Percentiles rank a stretch among this genome's conserved stretches.
These are phyloP conservation scores for Siniperca scherzeri DNA, from an alignment of 2,797 vertebrate genomes.

Conservation along the genomic window DNA sequence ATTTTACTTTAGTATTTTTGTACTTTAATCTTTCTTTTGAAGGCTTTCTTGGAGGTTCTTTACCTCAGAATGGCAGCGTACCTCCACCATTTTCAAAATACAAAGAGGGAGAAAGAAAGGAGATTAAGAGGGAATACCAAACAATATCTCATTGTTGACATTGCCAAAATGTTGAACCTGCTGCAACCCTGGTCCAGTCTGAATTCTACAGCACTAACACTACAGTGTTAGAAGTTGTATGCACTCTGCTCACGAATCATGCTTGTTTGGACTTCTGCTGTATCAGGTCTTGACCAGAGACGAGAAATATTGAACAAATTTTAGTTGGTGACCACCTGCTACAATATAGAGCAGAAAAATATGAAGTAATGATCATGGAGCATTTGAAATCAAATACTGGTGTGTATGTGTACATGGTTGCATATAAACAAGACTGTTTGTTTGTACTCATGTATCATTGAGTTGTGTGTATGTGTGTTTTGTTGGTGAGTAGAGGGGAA, in stretches of 20 bases:
- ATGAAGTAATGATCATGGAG: background rate
- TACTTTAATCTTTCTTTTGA: background rate
- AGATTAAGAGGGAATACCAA: conserved; percentile 10
- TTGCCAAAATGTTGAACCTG: background rate
- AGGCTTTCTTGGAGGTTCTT: background rate
- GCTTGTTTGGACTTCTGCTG: conserved; percentile 6
- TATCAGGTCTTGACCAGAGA: background rate
- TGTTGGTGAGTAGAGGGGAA: conserved; percentile 36
- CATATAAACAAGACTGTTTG: background rate
- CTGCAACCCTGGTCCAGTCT: background rate
- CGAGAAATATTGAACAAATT: background rate
- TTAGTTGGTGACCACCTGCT: background rate
- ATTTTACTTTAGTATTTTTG: background rate
- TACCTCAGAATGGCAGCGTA: background rate
- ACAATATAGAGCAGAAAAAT: conserved; percentile 4
- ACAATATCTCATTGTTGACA: conserved; percentile 15
- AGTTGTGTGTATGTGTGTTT: conserved; percentile 23
- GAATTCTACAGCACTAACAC: background rate
- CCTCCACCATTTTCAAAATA: conserved; percentile 6
- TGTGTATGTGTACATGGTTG: conserved; percentile 1
- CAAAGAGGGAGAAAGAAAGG: background rate
- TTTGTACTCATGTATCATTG: conserved; percentile 2
- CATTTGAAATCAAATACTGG: conserved; percentile 5
- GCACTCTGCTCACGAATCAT: background rate
- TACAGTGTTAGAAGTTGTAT: background rate